A percentile compares a stretch with the other conserved stretches of the same genome.
phyloP scores from a whole-genome alignment of 2,888 invertebrate species.

The Papilio elwesi region DNA sequence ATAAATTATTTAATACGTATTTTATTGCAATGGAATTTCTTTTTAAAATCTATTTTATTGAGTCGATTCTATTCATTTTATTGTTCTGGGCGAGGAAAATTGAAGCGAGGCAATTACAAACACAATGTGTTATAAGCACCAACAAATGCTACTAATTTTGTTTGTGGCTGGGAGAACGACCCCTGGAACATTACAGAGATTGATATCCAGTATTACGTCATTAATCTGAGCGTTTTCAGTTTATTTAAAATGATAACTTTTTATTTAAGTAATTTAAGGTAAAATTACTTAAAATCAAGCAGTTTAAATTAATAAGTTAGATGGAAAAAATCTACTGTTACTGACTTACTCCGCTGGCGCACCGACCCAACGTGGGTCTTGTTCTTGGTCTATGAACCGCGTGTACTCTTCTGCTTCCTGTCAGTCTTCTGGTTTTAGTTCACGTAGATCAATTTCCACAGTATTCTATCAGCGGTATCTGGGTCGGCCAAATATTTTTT shows the following conservation, averaged over 20 bases:
- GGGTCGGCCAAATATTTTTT: too few relatives aligned
- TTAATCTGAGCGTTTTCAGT: conserved; percentile 29
- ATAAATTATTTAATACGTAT: background rate
- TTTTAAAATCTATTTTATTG: too few relatives aligned
- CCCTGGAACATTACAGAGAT: conserved; percentile 32
- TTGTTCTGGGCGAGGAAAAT: conserved; percentile 17
- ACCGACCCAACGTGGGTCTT: too few relatives aligned
- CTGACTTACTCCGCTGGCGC: too few relatives aligned
- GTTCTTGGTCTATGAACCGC: too few relatives aligned
- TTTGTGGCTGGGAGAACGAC: conserved; percentile 24
- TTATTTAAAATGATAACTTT: conserved; percentile 19
- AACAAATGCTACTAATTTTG: conserved; percentile 38
- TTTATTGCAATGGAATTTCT: background rate
- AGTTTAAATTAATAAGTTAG: too few relatives aligned
- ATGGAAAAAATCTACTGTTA: too few relatives aligned
- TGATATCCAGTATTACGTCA: conserved; percentile 28
- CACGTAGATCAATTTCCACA: too few relatives aligned
- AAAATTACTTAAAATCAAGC: too few relatives aligned
- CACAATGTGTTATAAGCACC: conserved; percentile 36
- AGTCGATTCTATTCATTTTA: conserved; percentile 15
- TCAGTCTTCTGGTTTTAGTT: too few relatives aligned
- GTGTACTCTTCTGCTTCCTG: too few relatives aligned
- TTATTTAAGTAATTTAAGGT: background rate
- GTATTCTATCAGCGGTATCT: too few relatives aligned
- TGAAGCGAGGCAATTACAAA: conserved; percentile 35